Conservation (phyloP, 2,888 invertebrate species). For the Eupeodes luniger region DNA sequence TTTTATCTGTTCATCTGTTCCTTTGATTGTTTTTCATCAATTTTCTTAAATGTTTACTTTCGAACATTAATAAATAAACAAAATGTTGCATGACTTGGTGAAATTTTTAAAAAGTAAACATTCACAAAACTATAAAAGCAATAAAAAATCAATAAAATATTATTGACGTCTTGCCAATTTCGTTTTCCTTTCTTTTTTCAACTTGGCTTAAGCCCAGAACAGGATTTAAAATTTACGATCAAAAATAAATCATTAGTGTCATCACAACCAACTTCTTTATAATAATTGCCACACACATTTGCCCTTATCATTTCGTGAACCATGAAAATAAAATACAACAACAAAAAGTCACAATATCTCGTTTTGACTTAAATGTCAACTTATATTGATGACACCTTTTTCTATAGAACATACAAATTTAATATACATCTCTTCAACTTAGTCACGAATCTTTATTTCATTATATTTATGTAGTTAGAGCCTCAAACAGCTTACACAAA, state of each 20-base stretch:
- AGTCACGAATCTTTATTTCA: constrained; percentile 55
- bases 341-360: not conserved
- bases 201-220: not conserved
- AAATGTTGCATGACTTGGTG: too few species aligned
- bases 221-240: not conserved
- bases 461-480: constrained; percentile 1
- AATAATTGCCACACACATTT: constrained; percentile 8
- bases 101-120: too few species aligned
- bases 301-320: constrained; percentile 20
- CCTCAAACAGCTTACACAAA: not conserved
- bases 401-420: not conserved
- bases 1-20: too few species aligned
- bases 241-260: constrained; percentile 5
- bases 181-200: not conserved
- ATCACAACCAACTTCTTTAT: not conserved
- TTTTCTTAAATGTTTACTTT: too few species aligned
- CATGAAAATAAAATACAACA: not conserved
- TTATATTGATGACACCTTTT: constrained; percentile 30
- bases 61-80: too few species aligned
- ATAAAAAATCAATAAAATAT: too few species aligned
- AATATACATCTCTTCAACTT: constrained; percentile 12
- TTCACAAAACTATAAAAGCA: too few species aligned
- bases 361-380: constrained; percentile 25
- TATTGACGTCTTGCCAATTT: not conserved
- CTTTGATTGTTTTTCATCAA: too few species aligned